A percentile compares a stretch with the other conserved stretches of the same genome.
Conservation (phyloP, 2,797 vertebrate genomes). For the Rhinoraja longicauda region DNA sequence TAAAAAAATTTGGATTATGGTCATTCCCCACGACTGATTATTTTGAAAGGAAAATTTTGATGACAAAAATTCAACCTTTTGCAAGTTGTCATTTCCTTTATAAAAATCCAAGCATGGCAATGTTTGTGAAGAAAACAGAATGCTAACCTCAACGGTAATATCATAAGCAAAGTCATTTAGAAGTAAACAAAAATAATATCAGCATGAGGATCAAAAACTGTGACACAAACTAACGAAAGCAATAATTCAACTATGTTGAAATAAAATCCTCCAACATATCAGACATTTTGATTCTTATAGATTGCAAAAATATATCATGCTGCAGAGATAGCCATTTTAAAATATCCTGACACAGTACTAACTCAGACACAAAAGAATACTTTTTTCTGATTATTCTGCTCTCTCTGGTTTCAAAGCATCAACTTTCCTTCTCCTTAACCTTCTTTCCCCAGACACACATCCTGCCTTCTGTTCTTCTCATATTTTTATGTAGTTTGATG, state of each 20-base stretch:
- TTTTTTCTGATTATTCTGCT: not conserved
- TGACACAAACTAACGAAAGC: not conserved
- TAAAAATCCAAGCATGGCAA: not conserved
- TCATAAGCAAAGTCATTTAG: not conserved
- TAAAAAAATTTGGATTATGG: not conserved
- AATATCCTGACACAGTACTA: not conserved
- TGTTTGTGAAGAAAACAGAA: not conserved
- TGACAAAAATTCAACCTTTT: not conserved
- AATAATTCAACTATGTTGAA: not conserved
- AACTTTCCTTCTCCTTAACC: slow-evolving; percentile 73
- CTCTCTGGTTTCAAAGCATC: slow-evolving; percentile 31
- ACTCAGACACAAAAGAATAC: not conserved
- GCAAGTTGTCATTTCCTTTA: not conserved
- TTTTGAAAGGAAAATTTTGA: not conserved
- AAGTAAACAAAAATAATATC: not conserved
- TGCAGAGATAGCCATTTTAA: not conserved
- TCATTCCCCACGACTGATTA: not conserved
- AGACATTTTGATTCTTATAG: not conserved
- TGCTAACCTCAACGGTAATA: not conserved
- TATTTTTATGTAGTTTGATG: slow-evolving; percentile 72
- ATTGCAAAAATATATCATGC: not conserved
- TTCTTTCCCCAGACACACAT: slow-evolving; percentile 59
- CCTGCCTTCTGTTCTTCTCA: slow-evolving; percentile 72
- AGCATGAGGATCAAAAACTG: not conserved
- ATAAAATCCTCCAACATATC: not conserved